Conservation (phyloP, 2,797 vertebrate genomes). For the Ctenochaetus hawaiiensis region DNA sequence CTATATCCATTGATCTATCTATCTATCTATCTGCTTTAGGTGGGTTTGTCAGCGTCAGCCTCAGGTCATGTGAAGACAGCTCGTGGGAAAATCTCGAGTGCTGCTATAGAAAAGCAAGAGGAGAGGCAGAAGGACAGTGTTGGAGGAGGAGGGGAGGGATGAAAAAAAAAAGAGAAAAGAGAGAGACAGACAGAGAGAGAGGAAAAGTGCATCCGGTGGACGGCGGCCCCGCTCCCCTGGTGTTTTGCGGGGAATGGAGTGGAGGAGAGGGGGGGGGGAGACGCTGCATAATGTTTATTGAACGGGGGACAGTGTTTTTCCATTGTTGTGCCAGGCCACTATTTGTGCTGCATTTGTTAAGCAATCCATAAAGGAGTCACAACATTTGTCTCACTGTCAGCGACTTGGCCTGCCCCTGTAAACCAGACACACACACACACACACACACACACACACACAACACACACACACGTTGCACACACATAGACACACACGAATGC, state of each 20-base stretch:
- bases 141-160: conserved; percentile 14
- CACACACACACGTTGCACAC: conserved; percentile 23
- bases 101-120: conserved; percentile 47
- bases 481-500: conserved; percentile 24
- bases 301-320: conserved; percentile 76
- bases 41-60: conserved; percentile 15
- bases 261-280: conserved; percentile 18
- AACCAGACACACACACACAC: conserved; percentile 43
- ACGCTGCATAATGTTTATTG: conserved; percentile 77
- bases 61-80: conserved; percentile 12
- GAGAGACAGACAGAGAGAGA: conserved; percentile 26
- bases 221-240: conserved; percentile 59
- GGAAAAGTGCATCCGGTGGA: conserved; percentile 78
- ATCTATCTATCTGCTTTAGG: not conserved
- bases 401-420: conserved; percentile 63
- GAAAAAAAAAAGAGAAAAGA: conserved; percentile 41
- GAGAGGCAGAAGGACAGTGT: conserved; percentile 37
- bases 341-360: conserved; percentile 78
- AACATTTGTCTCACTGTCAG: conserved; percentile 81
- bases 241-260: conserved; percentile 54
- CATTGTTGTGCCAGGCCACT: conserved; percentile 75
- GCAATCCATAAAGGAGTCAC: conserved; percentile 79
- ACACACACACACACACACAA: conserved; percentile 24
- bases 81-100: conserved; percentile 73
- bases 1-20: not conserved